Evolutionary conservation across 2,113 vertebrate genomes (phyloP), one percentile per base, ranked within the genome.

Genomic region (Sebastes fasciatus): DNA sequence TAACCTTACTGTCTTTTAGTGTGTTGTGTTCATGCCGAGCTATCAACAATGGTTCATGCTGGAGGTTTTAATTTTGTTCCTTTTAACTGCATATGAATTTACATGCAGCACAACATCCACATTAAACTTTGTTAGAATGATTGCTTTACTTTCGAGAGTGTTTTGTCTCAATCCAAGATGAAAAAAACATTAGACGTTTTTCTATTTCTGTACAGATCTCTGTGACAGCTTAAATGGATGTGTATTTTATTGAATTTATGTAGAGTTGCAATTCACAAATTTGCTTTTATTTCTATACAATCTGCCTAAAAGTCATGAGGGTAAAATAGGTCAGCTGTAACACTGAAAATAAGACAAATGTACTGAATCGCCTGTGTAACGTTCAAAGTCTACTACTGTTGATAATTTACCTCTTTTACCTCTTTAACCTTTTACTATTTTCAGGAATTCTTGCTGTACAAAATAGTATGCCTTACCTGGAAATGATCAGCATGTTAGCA

Each of bases 391-490:
- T 45, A 52, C 19, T 6, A 7, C 63, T 77, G 82, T 89, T 70
- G 64, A 88, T 90, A 78, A 94, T 93, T 92, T 77, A 86, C 23
- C 72, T 62, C 9, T 23, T 93, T 92, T 74, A 86, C n/a, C 74
- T 62, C 9, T 23, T 77, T 55, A 75, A 69, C 69, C 10, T 54
- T 81, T 77, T 55, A 70, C 46, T n/a, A 42, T 72, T 73, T 82
- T 74, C 62, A n/a, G 23, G 45, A 74, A 83, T 62, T 77, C 63
- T 40, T 21, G 13, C 6, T 19, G 21, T 61, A 0, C 34, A 1
- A 12, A n/a, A 43, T 34, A 19, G 3, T 17, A 13, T 46, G 0
- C 6, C 2, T 58, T 60, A 26, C 19, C 14, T 62, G 13, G 34
- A 76, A 71, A 52, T 34, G 34, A 34, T 34, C 34, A 34, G 34